Evolutionary conservation across 2,888 invertebrate species (phyloP).

Genomic region (Bellardia bayeri): DNA sequence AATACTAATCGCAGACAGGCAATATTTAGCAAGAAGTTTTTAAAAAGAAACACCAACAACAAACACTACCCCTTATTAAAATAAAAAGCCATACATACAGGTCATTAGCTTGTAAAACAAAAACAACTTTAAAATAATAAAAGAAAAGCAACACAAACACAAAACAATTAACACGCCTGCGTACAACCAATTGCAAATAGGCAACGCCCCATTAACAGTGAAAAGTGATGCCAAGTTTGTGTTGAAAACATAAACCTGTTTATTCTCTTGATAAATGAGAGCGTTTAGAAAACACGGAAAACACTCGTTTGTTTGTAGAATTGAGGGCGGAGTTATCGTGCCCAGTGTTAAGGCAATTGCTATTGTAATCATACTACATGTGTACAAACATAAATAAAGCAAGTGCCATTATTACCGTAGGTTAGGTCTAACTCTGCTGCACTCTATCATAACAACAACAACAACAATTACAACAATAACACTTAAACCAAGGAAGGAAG

Average conservation of each 20-base stretch:
- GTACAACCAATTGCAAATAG: conserved; percentile 70
- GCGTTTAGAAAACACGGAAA: background rate
- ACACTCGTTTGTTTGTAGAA: conserved; percentile 5
- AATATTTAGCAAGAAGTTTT: conserved; percentile 15
- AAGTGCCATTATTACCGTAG: conserved; percentile 80
- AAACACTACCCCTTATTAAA: conserved; percentile 41
- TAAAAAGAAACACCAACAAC: conserved; percentile 42
- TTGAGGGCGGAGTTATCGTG: conserved; percentile 52
- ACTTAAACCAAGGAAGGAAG: conserved; percentile 77
- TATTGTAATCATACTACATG: conserved; percentile 37
- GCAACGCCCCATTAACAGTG: conserved; percentile 66
- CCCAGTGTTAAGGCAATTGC: background rate
- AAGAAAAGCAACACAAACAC: background rate
- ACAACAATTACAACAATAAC: conserved; percentile 42
- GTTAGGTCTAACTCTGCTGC: conserved; percentile 78
- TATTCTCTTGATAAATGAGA: background rate
- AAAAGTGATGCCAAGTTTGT: conserved; percentile 80
- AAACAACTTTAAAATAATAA: conserved; percentile 16
- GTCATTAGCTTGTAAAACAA: conserved; percentile 63
- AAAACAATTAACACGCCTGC: conserved; percentile 64
- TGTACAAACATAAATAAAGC: conserved; percentile 27
- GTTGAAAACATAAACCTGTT: conserved; percentile 23
- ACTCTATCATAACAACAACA: conserved; percentile 46
- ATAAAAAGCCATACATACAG: conserved; percentile 49
- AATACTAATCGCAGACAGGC: background rate